phyloP scores from a whole-genome alignment of 2,888 invertebrate species.

The Gari tellinella region DNA sequence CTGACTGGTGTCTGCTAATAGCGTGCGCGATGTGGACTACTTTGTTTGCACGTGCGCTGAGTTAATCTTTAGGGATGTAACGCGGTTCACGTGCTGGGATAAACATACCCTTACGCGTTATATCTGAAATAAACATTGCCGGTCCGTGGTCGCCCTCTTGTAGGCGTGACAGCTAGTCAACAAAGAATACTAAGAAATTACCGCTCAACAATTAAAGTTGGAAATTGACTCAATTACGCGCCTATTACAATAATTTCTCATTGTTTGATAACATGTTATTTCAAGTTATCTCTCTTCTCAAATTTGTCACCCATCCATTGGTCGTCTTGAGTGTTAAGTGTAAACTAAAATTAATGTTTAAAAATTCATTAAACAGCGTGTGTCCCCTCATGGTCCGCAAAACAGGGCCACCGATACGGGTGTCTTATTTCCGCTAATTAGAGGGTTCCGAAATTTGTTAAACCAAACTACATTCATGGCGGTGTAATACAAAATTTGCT shows the following conservation, averaged over 20 bases:
- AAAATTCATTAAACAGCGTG: conserved; percentile 59
- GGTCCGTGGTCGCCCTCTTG: conserved; percentile 22
- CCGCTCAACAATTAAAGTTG: conserved; percentile 44
- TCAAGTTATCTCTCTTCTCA: conserved; percentile 38
- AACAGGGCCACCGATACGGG: conserved; percentile 27
- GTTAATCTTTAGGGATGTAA: conserved; percentile 31
- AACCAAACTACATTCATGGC: conserved; percentile 41
- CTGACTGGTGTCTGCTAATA: conserved; percentile 21
- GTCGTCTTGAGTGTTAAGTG: conserved; percentile 18
- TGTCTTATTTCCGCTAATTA: conserved; percentile 51
- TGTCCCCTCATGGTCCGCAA: conserved; percentile 27
- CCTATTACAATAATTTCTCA: conserved; percentile 41
- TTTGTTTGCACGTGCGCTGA: conserved; percentile 49
- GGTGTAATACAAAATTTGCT: conserved; percentile 24
- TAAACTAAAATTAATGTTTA: conserved; percentile 50
- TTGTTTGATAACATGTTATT: conserved; percentile 53
- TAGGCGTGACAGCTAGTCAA: conserved; percentile 27
- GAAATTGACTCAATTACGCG: conserved; percentile 54
- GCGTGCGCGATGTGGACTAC: conserved; percentile 26
- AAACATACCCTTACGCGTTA: conserved; percentile 44
- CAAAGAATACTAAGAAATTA: conserved; percentile 23
- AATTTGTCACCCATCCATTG: conserved; percentile 31
- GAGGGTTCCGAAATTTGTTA: conserved; percentile 33
- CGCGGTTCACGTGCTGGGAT: conserved; percentile 50
- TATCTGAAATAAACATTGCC: conserved; percentile 43